These are phyloP conservation scores for Digitonthophagus gazella DNA, from an alignment of 2,888 invertebrate genomes.

Conservation along the genomic window DNA sequence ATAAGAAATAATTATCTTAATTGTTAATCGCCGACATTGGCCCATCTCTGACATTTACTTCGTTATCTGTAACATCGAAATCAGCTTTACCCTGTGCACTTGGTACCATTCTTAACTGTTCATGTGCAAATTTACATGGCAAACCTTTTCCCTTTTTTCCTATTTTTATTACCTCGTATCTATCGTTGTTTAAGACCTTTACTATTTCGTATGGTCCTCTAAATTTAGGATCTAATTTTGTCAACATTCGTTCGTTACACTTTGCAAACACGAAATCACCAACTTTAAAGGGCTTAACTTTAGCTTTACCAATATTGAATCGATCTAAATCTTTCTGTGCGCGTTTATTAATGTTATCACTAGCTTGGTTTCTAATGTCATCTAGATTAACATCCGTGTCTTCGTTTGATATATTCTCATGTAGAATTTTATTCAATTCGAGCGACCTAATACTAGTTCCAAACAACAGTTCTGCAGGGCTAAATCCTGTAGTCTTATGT, in stretches of 20 bases:
- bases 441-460: too few species aligned
- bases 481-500: slow-evolving; percentile 20
- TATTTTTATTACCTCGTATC: not conserved
- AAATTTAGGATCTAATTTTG: slow-evolving; percentile 11
- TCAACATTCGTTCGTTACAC: slow-evolving; percentile 3
- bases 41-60: not conserved
- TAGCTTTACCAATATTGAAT: slow-evolving; percentile 1
- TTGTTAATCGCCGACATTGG: slow-evolving; percentile 1
- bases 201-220: slow-evolving; percentile 5
- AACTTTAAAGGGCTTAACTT: not conserved
- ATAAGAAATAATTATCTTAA: too few species aligned
- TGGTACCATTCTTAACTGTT: slow-evolving; percentile 3
- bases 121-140: slow-evolving; percentile 2
- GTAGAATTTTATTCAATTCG: too few species aligned
- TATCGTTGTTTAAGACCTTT: slow-evolving; percentile 11
- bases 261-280: not conserved
- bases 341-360: not conserved
- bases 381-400: too few species aligned
- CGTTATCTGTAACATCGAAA: not conserved
- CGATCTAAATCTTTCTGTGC: not conserved
- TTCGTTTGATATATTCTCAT: too few species aligned
- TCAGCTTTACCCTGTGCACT: not conserved
- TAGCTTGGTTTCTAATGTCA: not conserved
- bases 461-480: slow-evolving; percentile 20
- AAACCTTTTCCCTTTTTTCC: not conserved